Evolutionary conservation across 1,140 invertebrate genomes (phyloP).

Genomic region (Pentalonia nigronervosa): DNA sequence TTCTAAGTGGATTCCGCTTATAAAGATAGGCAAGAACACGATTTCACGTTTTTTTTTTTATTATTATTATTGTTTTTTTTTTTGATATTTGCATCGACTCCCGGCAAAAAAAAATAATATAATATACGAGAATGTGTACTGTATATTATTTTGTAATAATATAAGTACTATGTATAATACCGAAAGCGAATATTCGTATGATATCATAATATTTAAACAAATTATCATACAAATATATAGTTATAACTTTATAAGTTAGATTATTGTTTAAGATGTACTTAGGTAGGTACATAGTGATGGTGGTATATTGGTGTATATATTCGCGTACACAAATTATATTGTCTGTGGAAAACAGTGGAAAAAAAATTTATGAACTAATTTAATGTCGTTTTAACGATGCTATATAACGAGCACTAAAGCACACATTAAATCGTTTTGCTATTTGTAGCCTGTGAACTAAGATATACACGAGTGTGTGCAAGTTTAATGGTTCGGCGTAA

Average conservation of each 20-base stretch:
- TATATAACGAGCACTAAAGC: constrained; percentile 25
- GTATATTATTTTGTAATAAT: background rate
- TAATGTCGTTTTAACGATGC: constrained; percentile 30
- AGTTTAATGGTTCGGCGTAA: background rate
- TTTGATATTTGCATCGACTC: background rate
- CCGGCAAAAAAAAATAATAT: background rate
- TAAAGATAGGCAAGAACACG: background rate
- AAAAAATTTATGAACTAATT: constrained; percentile 24
- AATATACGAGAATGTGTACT: background rate
- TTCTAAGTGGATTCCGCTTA: background rate
- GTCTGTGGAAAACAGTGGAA: background rate
- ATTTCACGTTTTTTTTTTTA: background rate
- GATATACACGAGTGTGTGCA: background rate
- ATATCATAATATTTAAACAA: background rate
- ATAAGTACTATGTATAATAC: background rate
- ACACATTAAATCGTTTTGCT: constrained; percentile 26
- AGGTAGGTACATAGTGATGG: background rate
- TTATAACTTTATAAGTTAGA: background rate
- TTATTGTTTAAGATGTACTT: background rate
- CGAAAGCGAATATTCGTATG: background rate
- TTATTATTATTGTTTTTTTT: background rate
- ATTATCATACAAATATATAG: background rate
- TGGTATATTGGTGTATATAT: background rate
- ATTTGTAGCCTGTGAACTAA: constrained; percentile 18
- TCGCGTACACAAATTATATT: background rate